Conservation (phyloP, 2,113 vertebrate genomes). For the Gymnogyps californianus region DNA sequence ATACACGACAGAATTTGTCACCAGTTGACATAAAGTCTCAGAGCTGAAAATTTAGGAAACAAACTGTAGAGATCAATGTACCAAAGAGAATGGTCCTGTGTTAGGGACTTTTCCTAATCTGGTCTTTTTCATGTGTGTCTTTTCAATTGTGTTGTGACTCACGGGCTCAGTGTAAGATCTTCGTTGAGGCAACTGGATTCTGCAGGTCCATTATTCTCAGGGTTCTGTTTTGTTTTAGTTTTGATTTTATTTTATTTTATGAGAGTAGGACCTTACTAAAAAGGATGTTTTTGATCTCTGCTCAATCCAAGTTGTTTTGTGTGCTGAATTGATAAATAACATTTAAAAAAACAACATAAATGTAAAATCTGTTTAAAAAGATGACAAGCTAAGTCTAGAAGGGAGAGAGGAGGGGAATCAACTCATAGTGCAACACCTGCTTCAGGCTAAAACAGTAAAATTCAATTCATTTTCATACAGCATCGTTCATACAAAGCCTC, state of each 20-base stretch:
- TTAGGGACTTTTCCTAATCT: background rate
- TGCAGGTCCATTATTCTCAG: background rate
- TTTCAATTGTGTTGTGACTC: background rate
- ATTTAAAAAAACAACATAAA: background rate
- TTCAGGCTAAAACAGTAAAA: conserved; percentile 41
- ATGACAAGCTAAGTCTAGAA: background rate
- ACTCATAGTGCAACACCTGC: background rate
- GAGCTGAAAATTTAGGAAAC: background rate
- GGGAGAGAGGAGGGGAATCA: background rate
- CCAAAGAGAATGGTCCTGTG: background rate
- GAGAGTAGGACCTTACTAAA: background rate
- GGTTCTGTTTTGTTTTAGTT: background rate
- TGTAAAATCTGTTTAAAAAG: background rate
- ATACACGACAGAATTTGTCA: background rate
- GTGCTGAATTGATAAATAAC: background rate
- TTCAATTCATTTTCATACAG: conserved; percentile 34
- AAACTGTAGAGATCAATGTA: background rate
- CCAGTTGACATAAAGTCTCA: background rate
- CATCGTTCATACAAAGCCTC: conserved; percentile 27
- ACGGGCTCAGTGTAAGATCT: background rate
- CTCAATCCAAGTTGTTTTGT: background rate
- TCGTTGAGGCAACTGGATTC: background rate
- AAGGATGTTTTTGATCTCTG: background rate
- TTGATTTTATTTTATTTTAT: background rate
- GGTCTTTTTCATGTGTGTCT: background rate